A percentile compares a stretch with the other conserved stretches of the same genome.
Evolutionary conservation across 2,888 invertebrate genomes (phyloP).

Genomic region (Tribolium freemani): DNA sequence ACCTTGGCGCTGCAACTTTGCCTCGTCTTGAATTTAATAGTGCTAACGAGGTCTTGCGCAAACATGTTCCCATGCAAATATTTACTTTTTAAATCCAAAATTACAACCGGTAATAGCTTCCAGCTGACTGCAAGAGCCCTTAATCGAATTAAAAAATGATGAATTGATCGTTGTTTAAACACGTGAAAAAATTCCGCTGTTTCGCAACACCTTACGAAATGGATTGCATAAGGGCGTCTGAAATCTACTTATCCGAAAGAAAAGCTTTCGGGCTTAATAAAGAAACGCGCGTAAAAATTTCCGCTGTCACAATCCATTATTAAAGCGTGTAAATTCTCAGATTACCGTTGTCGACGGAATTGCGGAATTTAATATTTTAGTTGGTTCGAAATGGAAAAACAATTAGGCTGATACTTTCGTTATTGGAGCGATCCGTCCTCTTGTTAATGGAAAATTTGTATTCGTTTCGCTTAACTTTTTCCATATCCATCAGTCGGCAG

Average conservation of each 20-base stretch:
- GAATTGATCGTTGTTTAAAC: background rate
- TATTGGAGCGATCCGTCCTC: background rate
- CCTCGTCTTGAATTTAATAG: slow-evolving; percentile 41
- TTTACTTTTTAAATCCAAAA: slow-evolving; percentile 43
- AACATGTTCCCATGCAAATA: slow-evolving; percentile 40
- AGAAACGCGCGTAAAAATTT: slow-evolving; percentile 17
- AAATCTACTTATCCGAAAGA: slow-evolving; percentile 26
- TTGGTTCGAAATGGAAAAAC: slow-evolving; percentile 26
- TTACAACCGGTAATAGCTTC: slow-evolving; percentile 38
- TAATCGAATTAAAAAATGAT: slow-evolving; percentile 15
- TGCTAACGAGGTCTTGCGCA: slow-evolving; percentile 41
- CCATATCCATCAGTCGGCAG: background rate
- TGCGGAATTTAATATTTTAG: slow-evolving; percentile 33
- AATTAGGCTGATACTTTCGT: slow-evolving; percentile 25
- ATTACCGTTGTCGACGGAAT: slow-evolving; percentile 21
- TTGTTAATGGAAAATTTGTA: slow-evolving; percentile 32
- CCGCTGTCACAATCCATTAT: slow-evolving; percentile 30
- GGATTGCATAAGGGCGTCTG: background rate
- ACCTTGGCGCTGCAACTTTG: background rate
- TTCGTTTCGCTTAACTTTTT: slow-evolving; percentile 18
- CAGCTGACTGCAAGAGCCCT: slow-evolving; percentile 21
- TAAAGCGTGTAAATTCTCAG: slow-evolving; percentile 35
- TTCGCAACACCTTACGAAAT: slow-evolving; percentile 10
- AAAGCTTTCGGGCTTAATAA: slow-evolving; percentile 11
- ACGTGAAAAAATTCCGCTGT: background rate